Base-by-base conservation (phyloP, 1,140 invertebrate species). In the Orussus abietinus region DNA sequence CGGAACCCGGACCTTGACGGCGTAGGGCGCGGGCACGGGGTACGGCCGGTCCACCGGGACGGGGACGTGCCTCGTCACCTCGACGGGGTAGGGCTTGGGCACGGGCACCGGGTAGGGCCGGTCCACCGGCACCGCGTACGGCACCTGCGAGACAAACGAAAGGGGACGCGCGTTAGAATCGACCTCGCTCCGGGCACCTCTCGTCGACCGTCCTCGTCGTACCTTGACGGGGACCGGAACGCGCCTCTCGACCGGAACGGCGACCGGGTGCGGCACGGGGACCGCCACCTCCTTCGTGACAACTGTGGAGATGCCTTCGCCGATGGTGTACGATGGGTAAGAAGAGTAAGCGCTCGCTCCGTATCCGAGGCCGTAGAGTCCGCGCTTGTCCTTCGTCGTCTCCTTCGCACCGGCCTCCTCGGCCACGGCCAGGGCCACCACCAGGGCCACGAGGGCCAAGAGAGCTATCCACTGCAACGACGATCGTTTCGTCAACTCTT, bases 261-360 rank as follows among this genome's bases (percentile, higher is more conserved):
- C 51, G 6, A 69, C 51, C 5, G 62, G 66, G 31, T 69, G 66
- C 0, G 67, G 46, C n/a, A 66, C 57, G 2, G 66, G 60, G 7
- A 70, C 66, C 26, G 63, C 42, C 2, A 69, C 61, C 55, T 69
- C 64, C 29, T 63, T 64, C 22, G 64, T 69, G 42, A 72, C 42
- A 15, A 69, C 47, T 17, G 62, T 65, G 28, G 47, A 49, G 1
- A 38, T 38, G 10, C 40, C 38, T 1, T 42, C 31, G 6, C 51
- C 51, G 4, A 45, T 37, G 30, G 9, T 38, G 12, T 45, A 1
- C n/a, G n/a, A 20, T 2, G 41, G 36, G 13, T 25, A 42, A 22
- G 36, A 22, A 6, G 18, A 19, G 18, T 37, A 48, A 14, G 32
- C 30, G 7, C 11, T 3, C 13, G 37, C 28, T 9, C 62, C 66